phyloP scores from a whole-genome alignment of 2,797 vertebrate genomes.

The Protonibea diacanthus region DNA sequence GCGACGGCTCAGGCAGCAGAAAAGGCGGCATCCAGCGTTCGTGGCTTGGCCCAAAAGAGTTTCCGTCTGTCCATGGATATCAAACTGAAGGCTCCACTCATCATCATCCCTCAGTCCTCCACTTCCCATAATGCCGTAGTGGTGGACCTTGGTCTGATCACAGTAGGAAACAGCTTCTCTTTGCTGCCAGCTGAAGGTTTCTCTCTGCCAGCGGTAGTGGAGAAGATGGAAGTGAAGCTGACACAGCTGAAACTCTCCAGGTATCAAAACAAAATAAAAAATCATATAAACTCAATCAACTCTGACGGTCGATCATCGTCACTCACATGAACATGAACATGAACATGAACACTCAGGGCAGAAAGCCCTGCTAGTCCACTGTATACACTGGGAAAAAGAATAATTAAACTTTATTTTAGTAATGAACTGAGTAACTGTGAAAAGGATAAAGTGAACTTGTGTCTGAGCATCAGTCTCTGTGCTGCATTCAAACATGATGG shows the following conservation, averaged over 20 bases:
- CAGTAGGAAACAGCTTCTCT: constrained; percentile 85
- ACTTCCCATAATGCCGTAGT: constrained; percentile 88
- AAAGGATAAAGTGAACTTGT: not conserved
- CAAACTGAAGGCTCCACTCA: constrained; percentile 93
- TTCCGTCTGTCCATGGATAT: constrained; percentile 91
- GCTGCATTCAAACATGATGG: not conserved
- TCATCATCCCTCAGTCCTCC: constrained; percentile 94
- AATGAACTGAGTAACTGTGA: not conserved
- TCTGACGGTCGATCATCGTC: too few relatives aligned
- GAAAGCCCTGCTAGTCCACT: too few relatives aligned
- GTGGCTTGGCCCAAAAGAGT: constrained; percentile 92
- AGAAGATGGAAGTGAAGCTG: constrained; percentile 92
- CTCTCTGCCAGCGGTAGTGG: constrained; percentile 90
- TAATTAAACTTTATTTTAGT: too few relatives aligned
- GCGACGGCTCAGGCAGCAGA: constrained; percentile 95
- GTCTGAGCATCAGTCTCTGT: not conserved
- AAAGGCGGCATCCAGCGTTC: constrained; percentile 94
- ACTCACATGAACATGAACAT: not conserved
- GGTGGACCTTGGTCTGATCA: constrained; percentile 94
- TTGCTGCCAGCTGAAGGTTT: constrained; percentile 74
- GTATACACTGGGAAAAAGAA: too few relatives aligned
- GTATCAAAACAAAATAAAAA: constrained; percentile 69
- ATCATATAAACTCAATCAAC: too few relatives aligned
- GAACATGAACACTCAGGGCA: too few relatives aligned
- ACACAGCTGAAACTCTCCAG: constrained; percentile 93